Evolutionary conservation across 2,888 invertebrate species (phyloP).

Genomic region (Eupithecia subfuscata): DNA sequence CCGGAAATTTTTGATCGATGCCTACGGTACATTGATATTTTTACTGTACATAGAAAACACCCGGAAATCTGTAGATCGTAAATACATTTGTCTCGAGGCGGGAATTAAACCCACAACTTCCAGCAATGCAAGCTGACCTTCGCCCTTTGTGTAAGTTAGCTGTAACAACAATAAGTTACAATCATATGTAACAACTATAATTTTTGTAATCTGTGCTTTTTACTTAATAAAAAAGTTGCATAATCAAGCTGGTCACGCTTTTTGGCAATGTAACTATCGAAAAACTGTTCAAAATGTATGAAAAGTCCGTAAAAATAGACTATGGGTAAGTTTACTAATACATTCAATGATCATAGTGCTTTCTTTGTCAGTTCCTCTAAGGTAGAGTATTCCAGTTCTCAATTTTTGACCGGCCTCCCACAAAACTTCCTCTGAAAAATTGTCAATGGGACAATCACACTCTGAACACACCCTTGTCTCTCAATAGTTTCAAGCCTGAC

Average conservation of each 20-base stretch:
- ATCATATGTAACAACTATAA: background rate
- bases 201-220: background rate
- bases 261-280: conserved; percentile 12
- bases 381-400: background rate
- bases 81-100: too few relatives aligned
- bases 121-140: too few relatives aligned
- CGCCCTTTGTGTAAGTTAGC: background rate
- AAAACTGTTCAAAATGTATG: conserved; percentile 4
- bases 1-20: too few relatives aligned
- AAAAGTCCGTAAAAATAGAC: conserved; percentile 6
- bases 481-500: background rate
- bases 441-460: background rate
- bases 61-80: too few relatives aligned
- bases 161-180: background rate
- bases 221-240: background rate
- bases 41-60: too few relatives aligned
- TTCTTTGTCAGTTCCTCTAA: background rate
- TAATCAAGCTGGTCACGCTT: conserved; percentile 14
- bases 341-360: background rate
- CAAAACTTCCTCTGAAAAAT: background rate
- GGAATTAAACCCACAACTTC: too few relatives aligned
- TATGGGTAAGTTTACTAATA: conserved; percentile 17
- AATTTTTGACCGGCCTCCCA: background rate
- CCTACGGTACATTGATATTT: too few relatives aligned
- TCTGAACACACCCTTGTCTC: background rate